Evolutionary conservation across 2,888 invertebrate species (phyloP).

Genomic region (Cerastoderma edule): DNA sequence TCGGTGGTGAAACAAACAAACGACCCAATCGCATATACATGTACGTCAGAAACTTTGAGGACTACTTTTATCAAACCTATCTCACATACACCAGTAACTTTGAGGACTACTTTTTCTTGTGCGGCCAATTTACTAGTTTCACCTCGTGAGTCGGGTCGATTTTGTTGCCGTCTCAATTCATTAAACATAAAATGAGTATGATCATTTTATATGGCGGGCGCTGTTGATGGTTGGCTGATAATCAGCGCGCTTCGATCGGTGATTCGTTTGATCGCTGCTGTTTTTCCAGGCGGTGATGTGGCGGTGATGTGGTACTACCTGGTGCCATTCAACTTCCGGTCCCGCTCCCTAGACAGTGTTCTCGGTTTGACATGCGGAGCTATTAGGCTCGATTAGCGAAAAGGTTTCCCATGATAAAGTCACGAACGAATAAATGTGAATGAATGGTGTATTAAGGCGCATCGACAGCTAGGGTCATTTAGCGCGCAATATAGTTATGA

Average conservation of each 20-base stretch:
- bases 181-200: conserved; percentile 31
- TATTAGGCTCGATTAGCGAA: too few species aligned
- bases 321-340: not conserved
- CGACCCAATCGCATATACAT: too few species aligned
- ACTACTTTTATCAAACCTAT: too few species aligned
- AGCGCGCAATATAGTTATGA: too few species aligned
- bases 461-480: too few species aligned
- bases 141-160: conserved; percentile 15
- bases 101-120: not conserved
- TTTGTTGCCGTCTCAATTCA: conserved; percentile 20
- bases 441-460: too few species aligned
- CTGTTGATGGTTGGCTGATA: conserved; percentile 14
- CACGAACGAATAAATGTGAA: too few species aligned
- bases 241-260: conserved; percentile 8
- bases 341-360: not conserved
- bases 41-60: too few species aligned
- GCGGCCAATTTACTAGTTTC: conserved; percentile 3
- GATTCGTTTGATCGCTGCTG: conserved; percentile 17
- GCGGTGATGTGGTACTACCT: not conserved
- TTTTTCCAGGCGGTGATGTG: not conserved
- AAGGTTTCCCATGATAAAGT: too few species aligned
- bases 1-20: too few species aligned
- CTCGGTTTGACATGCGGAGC: too few species aligned
- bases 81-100: not conserved
- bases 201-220: conserved; percentile 15